These are phyloP conservation scores for Phalacrocorax aristotelis DNA, from an alignment of 2,113 vertebrate species.

Conservation along the genomic window DNA sequence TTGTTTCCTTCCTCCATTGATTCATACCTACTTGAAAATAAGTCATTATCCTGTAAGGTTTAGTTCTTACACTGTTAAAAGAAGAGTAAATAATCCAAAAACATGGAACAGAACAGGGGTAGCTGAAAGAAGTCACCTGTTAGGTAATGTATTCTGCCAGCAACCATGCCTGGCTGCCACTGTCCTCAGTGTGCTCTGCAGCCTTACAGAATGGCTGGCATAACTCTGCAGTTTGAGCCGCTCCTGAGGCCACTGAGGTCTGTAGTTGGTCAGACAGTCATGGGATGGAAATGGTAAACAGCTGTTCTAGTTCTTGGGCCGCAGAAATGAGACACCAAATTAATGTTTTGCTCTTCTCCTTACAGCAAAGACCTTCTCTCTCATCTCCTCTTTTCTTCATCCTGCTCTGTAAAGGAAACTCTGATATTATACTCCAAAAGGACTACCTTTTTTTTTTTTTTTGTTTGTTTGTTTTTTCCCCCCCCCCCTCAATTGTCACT, in stretches of 20 bases:
- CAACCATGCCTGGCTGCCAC: fast-evolving
- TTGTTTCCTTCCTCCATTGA: background rate
- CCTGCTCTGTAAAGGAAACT: background rate
- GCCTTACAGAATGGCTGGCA: background rate
- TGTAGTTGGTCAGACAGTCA: background rate
- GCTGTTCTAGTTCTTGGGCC: background rate
- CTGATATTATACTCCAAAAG: background rate
- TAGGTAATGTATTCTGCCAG: background rate
- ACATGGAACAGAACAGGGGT: background rate
- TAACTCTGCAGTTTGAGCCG: background rate
- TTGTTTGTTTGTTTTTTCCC: background rate
- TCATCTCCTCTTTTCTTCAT: background rate
- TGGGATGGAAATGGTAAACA: background rate
- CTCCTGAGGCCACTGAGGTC: background rate
- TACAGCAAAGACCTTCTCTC: background rate
- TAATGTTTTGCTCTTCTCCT: background rate
- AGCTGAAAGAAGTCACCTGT: background rate
- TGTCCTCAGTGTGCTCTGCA: fast-evolving
- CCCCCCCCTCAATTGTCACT: background rate
- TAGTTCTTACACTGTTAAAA: background rate
- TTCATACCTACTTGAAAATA: background rate
- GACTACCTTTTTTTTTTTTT: background rate
- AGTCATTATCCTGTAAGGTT: background rate
- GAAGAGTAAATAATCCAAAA: background rate
- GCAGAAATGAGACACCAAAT: background rate